Conservation (phyloP, 1,140 invertebrate species). For the Apis florea region DNA sequence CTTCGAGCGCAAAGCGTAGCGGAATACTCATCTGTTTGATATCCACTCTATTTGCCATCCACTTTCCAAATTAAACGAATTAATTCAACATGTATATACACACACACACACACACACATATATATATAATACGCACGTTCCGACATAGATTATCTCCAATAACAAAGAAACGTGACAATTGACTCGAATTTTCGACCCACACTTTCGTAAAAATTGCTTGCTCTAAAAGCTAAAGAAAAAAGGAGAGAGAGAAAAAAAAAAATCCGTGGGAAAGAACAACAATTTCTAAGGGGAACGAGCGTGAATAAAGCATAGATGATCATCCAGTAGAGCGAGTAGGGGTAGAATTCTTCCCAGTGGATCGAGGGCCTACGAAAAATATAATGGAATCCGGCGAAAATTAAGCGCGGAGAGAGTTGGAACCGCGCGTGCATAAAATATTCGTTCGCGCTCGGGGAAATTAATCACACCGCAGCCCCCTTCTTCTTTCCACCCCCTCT, state of each 20-base stretch:
- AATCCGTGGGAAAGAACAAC: too few species aligned
- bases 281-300: too few species aligned
- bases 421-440: conserved; percentile 67
- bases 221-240: too few species aligned
- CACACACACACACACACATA: too few species aligned
- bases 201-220: too few species aligned
- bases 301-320: neutral
- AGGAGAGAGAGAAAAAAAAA: too few species aligned
- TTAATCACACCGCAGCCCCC: conserved; percentile 58
- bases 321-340: too few species aligned
- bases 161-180: too few species aligned
- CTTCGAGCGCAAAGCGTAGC: too few species aligned
- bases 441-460: conserved; percentile 55
- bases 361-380: conserved; percentile 49
- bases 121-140: too few species aligned
- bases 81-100: neutral
- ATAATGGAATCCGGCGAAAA: conserved; percentile 71
- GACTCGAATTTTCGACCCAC: too few species aligned
- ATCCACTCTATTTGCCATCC: neutral
- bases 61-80: neutral
- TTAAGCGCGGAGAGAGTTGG: conserved; percentile 68
- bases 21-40: neutral
- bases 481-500: conserved; percentile 63
- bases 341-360: conserved; percentile 24
- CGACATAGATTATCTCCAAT: too few species aligned